Evolutionary conservation across 2,113 vertebrate genomes (phyloP), one percentile per base, ranked within the genome.

Genomic region (Corynorhinus townsendii): DNA sequence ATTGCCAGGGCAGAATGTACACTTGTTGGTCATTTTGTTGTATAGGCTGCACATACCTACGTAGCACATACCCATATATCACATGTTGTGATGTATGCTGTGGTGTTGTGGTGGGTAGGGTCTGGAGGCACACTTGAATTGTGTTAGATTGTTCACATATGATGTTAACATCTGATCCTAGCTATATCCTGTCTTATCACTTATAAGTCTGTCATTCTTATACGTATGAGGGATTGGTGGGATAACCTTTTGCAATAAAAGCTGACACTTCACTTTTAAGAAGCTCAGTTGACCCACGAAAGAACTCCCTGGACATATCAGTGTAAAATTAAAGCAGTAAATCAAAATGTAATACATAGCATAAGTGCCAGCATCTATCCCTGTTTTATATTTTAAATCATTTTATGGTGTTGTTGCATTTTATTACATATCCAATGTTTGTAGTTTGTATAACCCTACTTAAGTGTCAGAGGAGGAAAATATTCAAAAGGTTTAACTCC

Each of bases 241-340:
- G 45, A 83, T 89, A 95, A 66, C 40, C 79, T 95, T 95, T 72
- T 77, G 49, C 49, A 85, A 92, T 96, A 90, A 94, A 96, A 95
- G 62, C 85, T 94, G 94, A 90, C 83, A 94, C 77, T 89, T 95
- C 64, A 94, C 52, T 62, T 95, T 95, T 90, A 93, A 95, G 84
- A 94, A 90, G 69, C 26, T 87, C 76, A 26, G 7, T 79, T 97
- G 93, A 96, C 91, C 91, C 72, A 82, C 38, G 47, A 93, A 94
- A 94, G 80, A 93, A 91, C 84, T 96, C 86, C 86, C 66, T 79
- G 80, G 40, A 52, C 30, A 5, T 86, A 86, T 91, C 85, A 76
- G 28, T 77, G 4, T 91, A 88, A 95, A 95, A 97, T 95, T 96
- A 96, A 96, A 96, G 81, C 76, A 92, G 28, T 95, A 95, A 95